A percentile compares a stretch with the other conserved stretches of the same genome.
phyloP scores from a whole-genome alignment of 2,113 vertebrate species.

The Bambusicola thoracicus region DNA sequence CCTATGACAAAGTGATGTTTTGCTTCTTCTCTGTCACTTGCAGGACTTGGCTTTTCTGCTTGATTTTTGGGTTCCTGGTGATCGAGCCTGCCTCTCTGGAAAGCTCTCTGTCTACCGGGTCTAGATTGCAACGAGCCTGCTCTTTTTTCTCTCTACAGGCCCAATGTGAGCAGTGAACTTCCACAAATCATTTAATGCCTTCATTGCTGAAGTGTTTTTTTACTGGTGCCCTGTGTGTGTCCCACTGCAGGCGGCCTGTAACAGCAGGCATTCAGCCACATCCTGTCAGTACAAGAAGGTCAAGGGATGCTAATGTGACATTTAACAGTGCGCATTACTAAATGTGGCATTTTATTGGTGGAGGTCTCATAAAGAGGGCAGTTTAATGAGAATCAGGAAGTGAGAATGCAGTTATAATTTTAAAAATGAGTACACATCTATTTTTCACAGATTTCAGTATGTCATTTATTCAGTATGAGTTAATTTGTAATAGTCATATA shows the following conservation, averaged over 20 bases:
- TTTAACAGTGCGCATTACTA: slow-evolving; percentile 62
- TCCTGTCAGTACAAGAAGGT: slow-evolving; percentile 68
- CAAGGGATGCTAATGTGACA: slow-evolving; percentile 77
- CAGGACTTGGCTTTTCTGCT: background rate
- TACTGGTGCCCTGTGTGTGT: slow-evolving; percentile 12
- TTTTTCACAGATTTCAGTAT: background rate
- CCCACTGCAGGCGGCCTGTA: slow-evolving; percentile 41
- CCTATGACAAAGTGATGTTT: background rate
- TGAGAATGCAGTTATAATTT: background rate
- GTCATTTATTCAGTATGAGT: background rate
- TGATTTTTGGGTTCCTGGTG: accelerated
- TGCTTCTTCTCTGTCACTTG: background rate
- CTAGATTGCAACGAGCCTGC: background rate
- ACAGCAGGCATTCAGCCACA: slow-evolving; percentile 36
- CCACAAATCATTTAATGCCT: slow-evolving; percentile 8
- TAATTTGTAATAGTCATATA: background rate
- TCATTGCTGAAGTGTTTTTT: slow-evolving; percentile 23
- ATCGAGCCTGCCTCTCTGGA: background rate
- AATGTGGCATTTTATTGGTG: slow-evolving; percentile 45
- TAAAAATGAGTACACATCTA: background rate
- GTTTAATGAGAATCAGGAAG: slow-evolving; percentile 20
- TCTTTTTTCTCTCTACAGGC: background rate
- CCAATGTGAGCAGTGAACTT: background rate
- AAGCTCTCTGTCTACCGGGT: background rate
- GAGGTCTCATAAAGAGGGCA: background rate